phyloP scores from a whole-genome alignment of 2,113 vertebrate genomes.

The Sorex araneus region DNA sequence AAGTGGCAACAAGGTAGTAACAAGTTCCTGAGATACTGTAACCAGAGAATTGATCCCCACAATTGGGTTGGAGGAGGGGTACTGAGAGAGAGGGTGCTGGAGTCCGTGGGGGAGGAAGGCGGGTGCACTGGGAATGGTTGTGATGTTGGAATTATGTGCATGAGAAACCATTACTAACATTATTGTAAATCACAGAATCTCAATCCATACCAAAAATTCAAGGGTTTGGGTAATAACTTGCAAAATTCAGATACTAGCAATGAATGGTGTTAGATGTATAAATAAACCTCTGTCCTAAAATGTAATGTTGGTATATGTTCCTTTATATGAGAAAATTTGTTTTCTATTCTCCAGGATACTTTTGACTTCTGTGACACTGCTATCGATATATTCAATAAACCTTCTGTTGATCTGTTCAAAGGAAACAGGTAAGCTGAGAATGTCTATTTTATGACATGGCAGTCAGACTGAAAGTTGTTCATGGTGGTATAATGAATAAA shows the following conservation, averaged over 20 bases:
- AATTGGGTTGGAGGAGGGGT: too few species aligned
- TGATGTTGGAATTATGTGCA: too few species aligned
- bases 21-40: too few species aligned
- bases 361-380: constrained; percentile 88
- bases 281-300: constrained; percentile 57
- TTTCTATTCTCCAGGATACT: constrained; percentile 88
- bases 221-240: constrained; percentile 54
- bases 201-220: too few species aligned
- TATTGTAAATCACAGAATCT: too few species aligned
- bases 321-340: constrained; percentile 68
- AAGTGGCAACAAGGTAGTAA: not conserved
- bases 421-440: constrained; percentile 90
- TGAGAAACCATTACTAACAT: too few species aligned
- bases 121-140: too few species aligned
- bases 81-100: too few species aligned
- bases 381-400: constrained; percentile 92
- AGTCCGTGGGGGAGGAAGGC: too few species aligned
- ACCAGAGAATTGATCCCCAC: too few species aligned
- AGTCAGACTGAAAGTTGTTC: constrained; percentile 40
- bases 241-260: not conserved
- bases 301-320: constrained; percentile 13
- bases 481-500: constrained; percentile 22
- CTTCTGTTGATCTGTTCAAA: constrained; percentile 90
- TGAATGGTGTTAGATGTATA: not conserved
- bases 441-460: constrained; percentile 42